Conservation (phyloP, 1,140 invertebrate genomes). For the Bombus consobrinus region DNA sequence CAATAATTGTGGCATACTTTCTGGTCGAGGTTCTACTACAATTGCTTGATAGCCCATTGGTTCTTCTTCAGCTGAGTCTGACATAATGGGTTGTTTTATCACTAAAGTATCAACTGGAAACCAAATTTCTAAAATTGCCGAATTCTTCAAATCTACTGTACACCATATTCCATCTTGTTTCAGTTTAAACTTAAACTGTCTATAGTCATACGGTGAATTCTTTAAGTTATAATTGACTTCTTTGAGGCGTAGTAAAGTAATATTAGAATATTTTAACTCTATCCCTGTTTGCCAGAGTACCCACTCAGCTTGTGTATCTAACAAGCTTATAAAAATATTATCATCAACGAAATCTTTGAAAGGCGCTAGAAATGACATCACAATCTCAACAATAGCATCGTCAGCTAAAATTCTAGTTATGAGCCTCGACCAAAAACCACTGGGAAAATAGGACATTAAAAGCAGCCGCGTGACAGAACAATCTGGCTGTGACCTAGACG, state of each 20-base stretch:
- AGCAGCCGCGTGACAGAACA: slow-evolving; percentile 88
- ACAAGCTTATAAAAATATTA: slow-evolving; percentile 84
- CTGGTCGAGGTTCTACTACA: slow-evolving; percentile 89
- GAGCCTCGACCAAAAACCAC: slow-evolving; percentile 98
- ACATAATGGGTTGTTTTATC: slow-evolving; percentile 86
- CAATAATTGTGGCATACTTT: slow-evolving; percentile 92
- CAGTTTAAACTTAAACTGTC: slow-evolving; percentile 86
- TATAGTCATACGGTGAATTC: slow-evolving; percentile 83
- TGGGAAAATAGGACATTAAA: slow-evolving; percentile 97
- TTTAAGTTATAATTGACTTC: slow-evolving; percentile 88
- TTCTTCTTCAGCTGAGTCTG: slow-evolving; percentile 81
- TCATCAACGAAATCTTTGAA: slow-evolving; percentile 85
- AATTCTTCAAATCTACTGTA: slow-evolving; percentile 91
- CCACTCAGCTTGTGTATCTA: slow-evolving; percentile 93
- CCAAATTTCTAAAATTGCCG: slow-evolving; percentile 94
- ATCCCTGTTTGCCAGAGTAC: slow-evolving; percentile 97
- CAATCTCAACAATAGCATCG: slow-evolving; percentile 92
- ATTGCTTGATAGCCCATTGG: slow-evolving; percentile 87
- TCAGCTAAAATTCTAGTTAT: slow-evolving; percentile 96
- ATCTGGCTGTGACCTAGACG: slow-evolving; percentile 83
- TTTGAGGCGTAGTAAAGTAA: slow-evolving; percentile 91
- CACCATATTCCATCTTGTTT: slow-evolving; percentile 93
- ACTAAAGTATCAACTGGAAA: slow-evolving; percentile 91
- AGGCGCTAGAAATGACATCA: slow-evolving; percentile 82
- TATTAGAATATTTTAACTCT: slow-evolving; percentile 91